Evolutionary conservation across 2,113 vertebrate genomes (phyloP).

Genomic region (Rhabdornis inornatus): DNA sequence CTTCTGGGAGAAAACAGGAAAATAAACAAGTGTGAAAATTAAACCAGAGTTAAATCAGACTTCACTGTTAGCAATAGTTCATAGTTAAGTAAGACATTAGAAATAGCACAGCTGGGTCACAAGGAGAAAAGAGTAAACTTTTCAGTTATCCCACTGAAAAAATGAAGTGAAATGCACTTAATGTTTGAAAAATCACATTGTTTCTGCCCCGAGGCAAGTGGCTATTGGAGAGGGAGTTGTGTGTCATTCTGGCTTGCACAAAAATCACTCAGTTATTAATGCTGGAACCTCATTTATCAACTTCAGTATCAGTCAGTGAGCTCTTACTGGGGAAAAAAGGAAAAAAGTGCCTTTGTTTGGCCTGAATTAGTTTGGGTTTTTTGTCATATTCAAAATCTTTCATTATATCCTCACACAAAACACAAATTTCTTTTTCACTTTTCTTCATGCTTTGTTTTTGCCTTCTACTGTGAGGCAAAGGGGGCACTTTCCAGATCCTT

Average conservation of each 20-base stretch:
- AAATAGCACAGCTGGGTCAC: neutral
- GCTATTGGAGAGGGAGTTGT: neutral
- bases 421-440: neutral
- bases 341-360: neutral
- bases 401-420: neutral
- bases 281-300: neutral
- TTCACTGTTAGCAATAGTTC: neutral
- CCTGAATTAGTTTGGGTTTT: neutral
- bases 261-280: neutral
- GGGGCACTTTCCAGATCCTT: neutral
- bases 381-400: neutral
- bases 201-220: neutral
- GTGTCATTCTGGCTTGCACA: neutral
- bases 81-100: neutral
- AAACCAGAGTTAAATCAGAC: neutral
- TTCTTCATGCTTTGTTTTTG: neutral
- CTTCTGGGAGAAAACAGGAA: neutral
- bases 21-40: slow-evolving; percentile 40
- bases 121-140: neutral
- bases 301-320: neutral
- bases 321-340: accelerated
- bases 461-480: neutral
- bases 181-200: neutral
- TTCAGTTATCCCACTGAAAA: neutral
- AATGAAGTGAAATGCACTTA: neutral